phyloP scores from a whole-genome alignment of 2,797 vertebrate genomes.

The Etheostoma perlongum region DNA sequence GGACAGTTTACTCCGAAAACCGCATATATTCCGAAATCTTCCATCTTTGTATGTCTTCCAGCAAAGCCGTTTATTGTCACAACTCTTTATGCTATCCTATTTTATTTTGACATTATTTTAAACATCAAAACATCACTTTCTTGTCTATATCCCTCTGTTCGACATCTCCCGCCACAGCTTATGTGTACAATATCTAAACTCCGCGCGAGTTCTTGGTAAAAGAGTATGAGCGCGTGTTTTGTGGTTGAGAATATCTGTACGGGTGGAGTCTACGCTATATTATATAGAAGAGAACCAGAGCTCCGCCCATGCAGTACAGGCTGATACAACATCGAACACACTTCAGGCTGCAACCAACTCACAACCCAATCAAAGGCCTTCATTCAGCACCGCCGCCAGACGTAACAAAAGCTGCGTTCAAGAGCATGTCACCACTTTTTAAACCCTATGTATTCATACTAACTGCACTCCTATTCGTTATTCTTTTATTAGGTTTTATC shows the following conservation, averaged over 20 bases:
- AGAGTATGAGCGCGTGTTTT: constrained; percentile 47
- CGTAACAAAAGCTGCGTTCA: constrained; percentile 57
- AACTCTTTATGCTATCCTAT: rapidly evolving
- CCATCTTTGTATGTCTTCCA: constrained; percentile 70
- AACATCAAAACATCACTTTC: not conserved
- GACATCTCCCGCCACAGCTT: constrained; percentile 68
- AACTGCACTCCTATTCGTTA: not conserved
- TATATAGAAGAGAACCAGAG: rapidly evolving
- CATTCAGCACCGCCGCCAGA: not conserved
- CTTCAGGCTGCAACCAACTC: rapidly evolving
- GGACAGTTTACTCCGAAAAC: constrained; percentile 78
- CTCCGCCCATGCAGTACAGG: constrained; percentile 9
- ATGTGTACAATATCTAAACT: constrained; percentile 29
- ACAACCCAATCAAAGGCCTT: constrained; percentile 49
- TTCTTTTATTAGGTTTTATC: not conserved
- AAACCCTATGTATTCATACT: not conserved
- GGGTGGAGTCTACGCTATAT: not conserved
- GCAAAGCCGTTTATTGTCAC: not conserved
- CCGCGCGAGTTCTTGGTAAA: constrained; percentile 46
- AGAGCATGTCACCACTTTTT: not conserved
- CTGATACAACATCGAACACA: rapidly evolving
- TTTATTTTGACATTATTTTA: not conserved
- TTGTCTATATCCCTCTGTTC: not conserved
- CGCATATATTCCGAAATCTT: constrained; percentile 81
- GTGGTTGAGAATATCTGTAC: rapidly evolving